Base-by-base conservation (phyloP, 2,888 invertebrate genomes). In the Lamproptera curius region DNA sequence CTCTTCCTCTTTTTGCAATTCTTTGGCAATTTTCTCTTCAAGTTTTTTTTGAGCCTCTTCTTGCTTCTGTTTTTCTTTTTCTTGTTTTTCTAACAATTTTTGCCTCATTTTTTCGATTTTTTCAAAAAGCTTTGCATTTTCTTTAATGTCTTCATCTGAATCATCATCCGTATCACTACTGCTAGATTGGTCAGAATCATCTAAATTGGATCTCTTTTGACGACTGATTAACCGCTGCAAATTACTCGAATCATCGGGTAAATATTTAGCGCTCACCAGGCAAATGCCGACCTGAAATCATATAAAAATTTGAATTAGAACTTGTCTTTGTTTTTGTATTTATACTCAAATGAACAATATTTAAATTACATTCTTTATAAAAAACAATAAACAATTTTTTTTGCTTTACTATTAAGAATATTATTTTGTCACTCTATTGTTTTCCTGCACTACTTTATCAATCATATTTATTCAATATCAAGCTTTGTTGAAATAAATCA, bases 251-350 rank as follows among this genome's bases (percentile, higher is more conserved):
- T 84, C 80, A 55, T 77, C 64, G 11, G 85, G 85, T 52, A 87
- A 58, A 62, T 86, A 77, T 73, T 86, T 86, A 62, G 87, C 84
- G 58, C 76, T 76, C 46, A 69, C 79, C 49, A 77, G 53, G 57
- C 79, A 77, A 45, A 83, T 56, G 66, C 78, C 76, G 51, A 76
- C 70, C 87, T 87, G 66, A 47, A 83, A 80, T n/a, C n/a, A n/a
- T n/a, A n/a, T n/a, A n/a, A n/a, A n/a, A n/a, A n/a, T n/a, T n/a
- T n/a, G n/a, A n/a, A n/a, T n/a, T n/a, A n/a, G n/a, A n/a, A n/a
- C n/a, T n/a, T n/a, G n/a, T n/a, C n/a, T n/a, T n/a, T n/a, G n/a
- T n/a, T n/a, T n/a, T n/a, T n/a, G n/a, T n/a, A n/a, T n/a, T n/a
- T n/a, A n/a, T n/a, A n/a, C n/a, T n/a, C n/a, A n/a, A n/a, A n/a